These are phyloP conservation scores for Pelvicachromis taeniatus DNA, from an alignment of 2,113 vertebrate genomes.

Conservation along the genomic window DNA sequence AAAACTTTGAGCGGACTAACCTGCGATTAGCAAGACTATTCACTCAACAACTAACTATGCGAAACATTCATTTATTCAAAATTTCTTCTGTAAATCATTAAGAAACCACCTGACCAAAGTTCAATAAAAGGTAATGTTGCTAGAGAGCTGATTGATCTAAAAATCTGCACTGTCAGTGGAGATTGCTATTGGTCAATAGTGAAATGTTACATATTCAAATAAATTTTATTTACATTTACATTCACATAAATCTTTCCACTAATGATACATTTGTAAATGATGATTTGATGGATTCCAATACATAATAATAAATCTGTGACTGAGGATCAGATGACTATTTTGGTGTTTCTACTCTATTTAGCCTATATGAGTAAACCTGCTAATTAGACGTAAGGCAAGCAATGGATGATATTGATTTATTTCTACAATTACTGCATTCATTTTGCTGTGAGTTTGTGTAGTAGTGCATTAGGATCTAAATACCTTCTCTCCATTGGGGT, in stretches of 20 bases:
- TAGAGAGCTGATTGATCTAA: background rate
- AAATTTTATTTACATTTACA: background rate
- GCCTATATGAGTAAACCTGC: background rate
- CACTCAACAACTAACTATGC: background rate
- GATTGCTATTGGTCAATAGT: background rate
- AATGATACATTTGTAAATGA: background rate
- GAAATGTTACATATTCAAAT: background rate
- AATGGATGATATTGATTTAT: background rate
- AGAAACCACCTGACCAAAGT: background rate
- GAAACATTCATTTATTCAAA: background rate
- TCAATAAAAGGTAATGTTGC: background rate
- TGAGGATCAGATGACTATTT: background rate
- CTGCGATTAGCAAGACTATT: background rate
- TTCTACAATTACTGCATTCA: background rate
- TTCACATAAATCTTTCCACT: background rate
- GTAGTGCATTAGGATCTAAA: background rate
- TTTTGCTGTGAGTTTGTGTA: background rate
- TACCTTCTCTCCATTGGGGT: conserved; percentile 99
- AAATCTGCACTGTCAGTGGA: background rate
- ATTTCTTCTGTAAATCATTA: background rate
- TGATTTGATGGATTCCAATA: background rate
- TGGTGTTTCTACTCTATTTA: background rate
- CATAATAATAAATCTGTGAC: background rate
- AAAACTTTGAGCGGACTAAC: background rate
- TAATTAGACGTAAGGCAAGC: background rate